Percentiles rank a stretch among this genome's conserved stretches.
phyloP scores from a whole-genome alignment of 1,140 invertebrate species.

The Fopius arisanus region DNA sequence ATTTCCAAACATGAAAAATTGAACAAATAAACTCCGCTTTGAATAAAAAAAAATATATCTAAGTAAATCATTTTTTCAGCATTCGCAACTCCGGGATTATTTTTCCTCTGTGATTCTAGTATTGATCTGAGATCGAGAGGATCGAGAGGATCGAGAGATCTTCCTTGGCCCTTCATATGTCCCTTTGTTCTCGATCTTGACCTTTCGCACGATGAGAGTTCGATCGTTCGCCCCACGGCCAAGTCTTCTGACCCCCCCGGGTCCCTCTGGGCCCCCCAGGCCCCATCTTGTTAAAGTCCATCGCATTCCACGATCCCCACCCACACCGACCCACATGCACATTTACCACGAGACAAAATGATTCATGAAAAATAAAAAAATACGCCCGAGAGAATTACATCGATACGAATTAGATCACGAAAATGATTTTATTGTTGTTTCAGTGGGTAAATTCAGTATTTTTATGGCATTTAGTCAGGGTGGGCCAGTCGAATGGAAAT shows the following conservation, averaged over 20 bases:
- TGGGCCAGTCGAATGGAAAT: constrained; percentile 9
- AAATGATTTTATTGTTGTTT: neutral
- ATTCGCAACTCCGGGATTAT: neutral
- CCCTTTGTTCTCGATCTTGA: constrained; percentile 40
- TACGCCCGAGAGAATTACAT: neutral
- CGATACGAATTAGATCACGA: neutral
- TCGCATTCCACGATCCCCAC: constrained; percentile 22
- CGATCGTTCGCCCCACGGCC: constrained; percentile 22
- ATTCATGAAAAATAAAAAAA: neutral
- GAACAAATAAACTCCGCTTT: too few relatives aligned
- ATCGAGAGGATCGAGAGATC: neutral
- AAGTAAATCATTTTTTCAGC: too few relatives aligned
- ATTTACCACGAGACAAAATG: neutral
- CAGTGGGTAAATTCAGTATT: neutral
- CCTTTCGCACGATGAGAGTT: constrained; percentile 36
- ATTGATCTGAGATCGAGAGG: neutral
- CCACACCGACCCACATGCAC: constrained; percentile 14
- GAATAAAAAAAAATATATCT: too few relatives aligned
- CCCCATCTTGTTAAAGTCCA: neutral
- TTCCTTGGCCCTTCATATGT: neutral
- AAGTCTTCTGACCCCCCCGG: neutral
- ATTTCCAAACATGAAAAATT: too few relatives aligned
- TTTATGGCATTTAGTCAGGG: neutral
- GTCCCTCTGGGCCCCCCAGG: constrained; percentile 4
- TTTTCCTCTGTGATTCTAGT: neutral